phyloP scores from a whole-genome alignment of 2,113 vertebrate species.

The Toxotes jaculatrix region DNA sequence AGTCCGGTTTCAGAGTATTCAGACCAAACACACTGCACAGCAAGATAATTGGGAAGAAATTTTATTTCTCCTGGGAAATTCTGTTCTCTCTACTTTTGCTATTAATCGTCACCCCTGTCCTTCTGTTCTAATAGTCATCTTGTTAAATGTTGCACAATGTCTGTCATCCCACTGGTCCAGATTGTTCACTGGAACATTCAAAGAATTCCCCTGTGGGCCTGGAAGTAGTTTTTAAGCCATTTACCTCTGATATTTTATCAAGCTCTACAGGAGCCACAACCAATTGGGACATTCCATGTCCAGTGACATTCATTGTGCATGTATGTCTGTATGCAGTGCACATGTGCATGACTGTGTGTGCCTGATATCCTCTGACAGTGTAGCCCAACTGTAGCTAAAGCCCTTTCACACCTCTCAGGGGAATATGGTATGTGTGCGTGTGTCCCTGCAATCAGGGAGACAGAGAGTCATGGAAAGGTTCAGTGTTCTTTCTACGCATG shows the following conservation, averaged over 20 bases:
- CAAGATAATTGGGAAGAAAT: constrained; percentile 34
- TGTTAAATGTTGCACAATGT: constrained; percentile 20
- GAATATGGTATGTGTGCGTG: constrained; percentile 5
- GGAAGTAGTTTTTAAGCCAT: constrained; percentile 21
- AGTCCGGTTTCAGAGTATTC: constrained; percentile 24
- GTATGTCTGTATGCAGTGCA: constrained; percentile 5
- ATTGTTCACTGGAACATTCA: constrained; percentile 12
- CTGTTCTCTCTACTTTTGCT: constrained; percentile 32
- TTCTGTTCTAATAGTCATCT: constrained; percentile 28
- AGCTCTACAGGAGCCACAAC: background rate
- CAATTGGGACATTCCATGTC: constrained; percentile 7
- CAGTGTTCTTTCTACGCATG: background rate
- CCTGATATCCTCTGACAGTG: constrained; percentile 34
- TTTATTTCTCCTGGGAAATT: constrained; percentile 13
- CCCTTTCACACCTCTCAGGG: constrained; percentile 45
- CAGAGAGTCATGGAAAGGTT: constrained; percentile 27
- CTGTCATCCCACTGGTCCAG: background rate
- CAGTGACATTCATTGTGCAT: background rate
- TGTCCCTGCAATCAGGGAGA: constrained; percentile 24
- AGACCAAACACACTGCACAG: constrained; percentile 14
- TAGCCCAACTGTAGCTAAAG: constrained; percentile 47
- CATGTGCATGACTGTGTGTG: background rate
- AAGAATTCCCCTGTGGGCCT: constrained; percentile 8
- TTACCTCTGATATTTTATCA: constrained; percentile 21
- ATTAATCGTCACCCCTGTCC: constrained; percentile 43